Percentiles rank a stretch among this genome's conserved stretches.
Conservation (phyloP, 2,888 invertebrate species). For the Drosophila leonis region DNA sequence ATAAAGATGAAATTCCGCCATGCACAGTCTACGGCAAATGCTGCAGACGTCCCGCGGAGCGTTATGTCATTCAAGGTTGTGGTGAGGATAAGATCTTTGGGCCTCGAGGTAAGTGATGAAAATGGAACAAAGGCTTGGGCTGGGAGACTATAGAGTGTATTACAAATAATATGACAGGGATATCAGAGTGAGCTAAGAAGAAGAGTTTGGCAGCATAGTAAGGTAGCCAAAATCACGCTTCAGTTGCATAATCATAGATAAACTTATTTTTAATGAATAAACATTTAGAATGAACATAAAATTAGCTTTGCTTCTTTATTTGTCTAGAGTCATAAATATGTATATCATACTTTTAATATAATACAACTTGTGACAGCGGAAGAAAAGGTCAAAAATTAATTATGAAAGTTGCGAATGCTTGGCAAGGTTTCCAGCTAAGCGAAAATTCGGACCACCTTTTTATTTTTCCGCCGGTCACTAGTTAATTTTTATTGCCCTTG, state of each 20-base stretch:
- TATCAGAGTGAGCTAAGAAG: background rate
- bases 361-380: background rate
- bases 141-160: background rate
- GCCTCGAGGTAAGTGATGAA: constrained; percentile 26
- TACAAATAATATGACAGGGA: background rate
- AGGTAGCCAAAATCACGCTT: background rate
- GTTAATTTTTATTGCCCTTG: background rate
- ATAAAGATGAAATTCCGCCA: background rate
- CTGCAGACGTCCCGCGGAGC: constrained; percentile 30
- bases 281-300: background rate
- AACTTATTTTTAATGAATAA: background rate
- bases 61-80: constrained; percentile 25
- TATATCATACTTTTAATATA: background rate
- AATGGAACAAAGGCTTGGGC: too few species aligned
- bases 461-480: background rate
- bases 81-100: constrained; percentile 19
- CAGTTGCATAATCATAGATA: background rate
- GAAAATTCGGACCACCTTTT: background rate
- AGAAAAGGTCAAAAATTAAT: constrained; percentile 2
- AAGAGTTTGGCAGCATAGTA: too few species aligned
- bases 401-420: constrained; percentile 8
- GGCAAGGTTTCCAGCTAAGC: constrained; percentile 10
- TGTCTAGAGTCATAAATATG: background rate
- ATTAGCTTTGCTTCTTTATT: background rate
- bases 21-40: constrained; percentile 42